Percentiles rank a stretch among this genome's conserved stretches.
Evolutionary conservation across 2,113 vertebrate species (phyloP).

Genomic region (Neodon shergylaensis): DNA sequence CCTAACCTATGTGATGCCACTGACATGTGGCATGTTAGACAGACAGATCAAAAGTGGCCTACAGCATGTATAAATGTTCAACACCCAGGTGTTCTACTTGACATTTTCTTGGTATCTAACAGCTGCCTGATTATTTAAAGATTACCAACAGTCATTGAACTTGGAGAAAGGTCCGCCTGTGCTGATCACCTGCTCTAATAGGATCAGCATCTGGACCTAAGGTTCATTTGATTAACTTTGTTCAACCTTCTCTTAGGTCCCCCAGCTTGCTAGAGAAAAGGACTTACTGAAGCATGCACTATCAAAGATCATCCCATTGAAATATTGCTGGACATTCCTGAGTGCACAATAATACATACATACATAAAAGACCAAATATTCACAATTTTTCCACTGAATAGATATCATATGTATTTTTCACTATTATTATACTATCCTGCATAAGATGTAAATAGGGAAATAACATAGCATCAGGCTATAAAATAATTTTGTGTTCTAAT

Average conservation of each 20-base stretch:
- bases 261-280: conserved; percentile 45
- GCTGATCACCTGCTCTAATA: conserved; percentile 76
- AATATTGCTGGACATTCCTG: conserved; percentile 48
- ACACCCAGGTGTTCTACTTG: conserved; percentile 78
- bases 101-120: conserved; percentile 77
- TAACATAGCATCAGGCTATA: no score
- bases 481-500: background rate
- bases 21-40: conserved; percentile 74
- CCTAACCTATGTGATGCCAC: conserved; percentile 63
- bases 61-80: conserved; percentile 74
- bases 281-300: conserved; percentile 42
- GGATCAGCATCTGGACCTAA: conserved; percentile 63
- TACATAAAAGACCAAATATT: conserved; percentile 31
- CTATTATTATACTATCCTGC: background rate
- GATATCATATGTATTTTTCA: background rate
- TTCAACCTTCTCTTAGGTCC: conserved; percentile 61
- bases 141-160: conserved; percentile 77
- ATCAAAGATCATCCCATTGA: conserved; percentile 53
- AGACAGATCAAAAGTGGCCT: conserved; percentile 75
- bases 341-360: conserved; percentile 24
- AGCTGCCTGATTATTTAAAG: conserved; percentile 79
- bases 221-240: conserved; percentile 77
- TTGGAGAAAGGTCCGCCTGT: conserved; percentile 71
- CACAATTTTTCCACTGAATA: background rate
- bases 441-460: background rate